phyloP scores from a whole-genome alignment of 2,113 vertebrate genomes.

The Hippocampus barbouri region DNA sequence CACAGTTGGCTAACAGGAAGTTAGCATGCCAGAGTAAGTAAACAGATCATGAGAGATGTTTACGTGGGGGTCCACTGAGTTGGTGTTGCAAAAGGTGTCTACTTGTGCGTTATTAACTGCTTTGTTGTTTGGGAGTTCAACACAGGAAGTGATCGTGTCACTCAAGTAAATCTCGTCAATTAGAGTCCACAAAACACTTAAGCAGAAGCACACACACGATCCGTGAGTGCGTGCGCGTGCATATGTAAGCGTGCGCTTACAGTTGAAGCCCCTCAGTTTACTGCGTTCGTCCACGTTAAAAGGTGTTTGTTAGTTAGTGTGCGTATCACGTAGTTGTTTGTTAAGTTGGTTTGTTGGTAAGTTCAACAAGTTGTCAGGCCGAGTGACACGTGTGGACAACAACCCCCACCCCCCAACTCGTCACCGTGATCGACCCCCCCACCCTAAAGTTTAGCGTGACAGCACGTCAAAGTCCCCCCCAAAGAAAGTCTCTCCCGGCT shows the following conservation, averaged over 20 bases:
- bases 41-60: too few species aligned
- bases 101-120: too few species aligned
- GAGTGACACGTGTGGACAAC: slow-evolving; percentile 69
- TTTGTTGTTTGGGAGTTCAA: background rate
- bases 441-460: slow-evolving; percentile 37
- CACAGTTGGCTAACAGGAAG: background rate
- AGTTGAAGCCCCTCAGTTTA: background rate
- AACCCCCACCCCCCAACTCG: background rate
- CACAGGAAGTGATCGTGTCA: background rate
- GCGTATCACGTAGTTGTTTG: too few species aligned
- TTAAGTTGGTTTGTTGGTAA: background rate
- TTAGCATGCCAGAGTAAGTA: background rate
- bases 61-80: too few species aligned
- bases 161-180: too few species aligned
- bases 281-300: background rate
- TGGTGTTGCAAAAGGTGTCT: too few species aligned
- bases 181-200: too few species aligned
- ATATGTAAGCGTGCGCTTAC: too few species aligned
- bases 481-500: slow-evolving; percentile 25
- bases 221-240: too few species aligned
- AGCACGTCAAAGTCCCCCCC: slow-evolving; percentile 50
- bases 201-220: too few species aligned
- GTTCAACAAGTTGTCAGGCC: slow-evolving; percentile 63
- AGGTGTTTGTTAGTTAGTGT: background rate
- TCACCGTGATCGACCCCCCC: background rate